These are phyloP conservation scores for Corythornis madagascariensis DNA, from an alignment of 2,113 vertebrate genomes.

Conservation along the genomic window DNA sequence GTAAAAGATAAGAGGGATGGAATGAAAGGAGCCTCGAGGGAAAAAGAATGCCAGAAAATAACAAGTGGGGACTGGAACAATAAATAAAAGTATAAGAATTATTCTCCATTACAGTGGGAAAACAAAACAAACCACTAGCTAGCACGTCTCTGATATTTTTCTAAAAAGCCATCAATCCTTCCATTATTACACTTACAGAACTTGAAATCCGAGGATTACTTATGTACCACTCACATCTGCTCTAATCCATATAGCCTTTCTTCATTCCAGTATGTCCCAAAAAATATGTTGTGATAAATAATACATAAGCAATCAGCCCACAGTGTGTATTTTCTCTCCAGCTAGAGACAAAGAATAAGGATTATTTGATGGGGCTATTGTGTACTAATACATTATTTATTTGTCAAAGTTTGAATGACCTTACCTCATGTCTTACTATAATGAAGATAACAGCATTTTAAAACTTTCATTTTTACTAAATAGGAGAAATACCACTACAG, in stretches of 20 bases:
- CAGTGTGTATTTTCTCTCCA: neutral
- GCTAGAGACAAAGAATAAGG: neutral
- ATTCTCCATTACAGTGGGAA: neutral
- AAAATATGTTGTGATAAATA: neutral
- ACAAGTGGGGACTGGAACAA: neutral
- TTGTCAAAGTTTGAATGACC: neutral
- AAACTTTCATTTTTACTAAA: neutral
- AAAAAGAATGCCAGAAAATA: neutral
- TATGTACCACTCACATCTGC: neutral
- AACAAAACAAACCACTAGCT: neutral
- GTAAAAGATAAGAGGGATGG: neutral
- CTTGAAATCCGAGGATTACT: neutral
- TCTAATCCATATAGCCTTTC: neutral
- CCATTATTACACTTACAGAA: neutral
- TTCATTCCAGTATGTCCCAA: neutral
- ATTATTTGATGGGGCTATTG: neutral
- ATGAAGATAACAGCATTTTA: neutral
- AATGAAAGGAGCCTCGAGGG: neutral
- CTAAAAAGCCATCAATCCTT: neutral
- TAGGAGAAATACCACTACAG: neutral
- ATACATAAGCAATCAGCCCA: neutral
- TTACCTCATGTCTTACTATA: neutral
- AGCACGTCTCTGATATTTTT: neutral
- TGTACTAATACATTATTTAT: slow-evolving; percentile 4
- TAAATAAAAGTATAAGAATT: neutral